Percentiles rank a stretch among this genome's conserved stretches.
Conservation (phyloP, 2,888 invertebrate species). For the Cremastobaeus sp. region DNA sequence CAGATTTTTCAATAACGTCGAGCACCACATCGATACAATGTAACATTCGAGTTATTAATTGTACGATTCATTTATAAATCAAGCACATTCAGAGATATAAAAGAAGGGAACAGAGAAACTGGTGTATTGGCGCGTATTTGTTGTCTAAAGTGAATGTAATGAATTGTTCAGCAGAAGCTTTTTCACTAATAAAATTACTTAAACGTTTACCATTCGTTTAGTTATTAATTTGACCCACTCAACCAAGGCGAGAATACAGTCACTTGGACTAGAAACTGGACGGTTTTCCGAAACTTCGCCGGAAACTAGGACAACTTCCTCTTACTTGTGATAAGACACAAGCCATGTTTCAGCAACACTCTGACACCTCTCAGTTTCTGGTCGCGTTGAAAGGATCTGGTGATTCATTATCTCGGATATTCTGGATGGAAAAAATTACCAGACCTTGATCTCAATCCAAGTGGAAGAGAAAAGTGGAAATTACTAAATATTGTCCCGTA, state of each 20-base stretch:
- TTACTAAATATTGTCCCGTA: not conserved
- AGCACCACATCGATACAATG: conserved; percentile 32
- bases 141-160: conserved; percentile 73
- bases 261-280: too few relatives aligned
- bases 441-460: conserved; percentile 14
- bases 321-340: too few relatives aligned
- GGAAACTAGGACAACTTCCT: too few relatives aligned
- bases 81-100: conserved; percentile 43
- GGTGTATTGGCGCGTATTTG: conserved; percentile 63
- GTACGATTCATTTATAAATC: conserved; percentile 42
- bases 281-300: too few relatives aligned
- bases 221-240: too few relatives aligned
- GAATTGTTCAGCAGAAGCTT: conserved; percentile 74
- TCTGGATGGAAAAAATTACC: too few relatives aligned
- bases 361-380: too few relatives aligned
- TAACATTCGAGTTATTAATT: conserved; percentile 31
- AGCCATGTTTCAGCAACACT: too few relatives aligned
- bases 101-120: conserved; percentile 56
- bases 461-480: conserved; percentile 3
- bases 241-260: too few relatives aligned
- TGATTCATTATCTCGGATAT: too few relatives aligned
- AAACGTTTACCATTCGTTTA: conserved; percentile 61
- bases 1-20: conserved; percentile 53
- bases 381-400: too few relatives aligned
- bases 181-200: conserved; percentile 75